Evolutionary conservation across 2,888 invertebrate genomes (phyloP), one percentile per base, ranked within the genome.

Genomic region (Phorcus lineatus): DNA sequence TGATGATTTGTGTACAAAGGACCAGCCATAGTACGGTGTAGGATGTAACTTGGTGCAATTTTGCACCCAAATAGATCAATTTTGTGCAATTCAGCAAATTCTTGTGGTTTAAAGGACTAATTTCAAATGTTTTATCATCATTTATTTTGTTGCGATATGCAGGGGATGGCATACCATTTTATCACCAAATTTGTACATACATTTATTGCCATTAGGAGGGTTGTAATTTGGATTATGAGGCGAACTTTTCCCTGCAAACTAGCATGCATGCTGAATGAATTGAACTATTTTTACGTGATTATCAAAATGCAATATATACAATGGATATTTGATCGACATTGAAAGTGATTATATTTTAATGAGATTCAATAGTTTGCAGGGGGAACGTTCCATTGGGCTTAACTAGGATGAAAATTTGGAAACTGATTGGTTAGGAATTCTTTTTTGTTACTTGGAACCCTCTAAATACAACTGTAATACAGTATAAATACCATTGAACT

Each of bases 91-190:
- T 28, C 11, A 19, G 17, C 36, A 36, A 70, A 70, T 36, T 36
- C 36, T 70, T 40, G 36, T 40, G 40, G 19, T 31, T 70, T 40
- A 36, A 36, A 70, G 40, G 36, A 31, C 19, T 36, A n/a, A 70
- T 36, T n/a, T 36, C 40, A 19, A 19, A 36, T 19, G 19, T 31
- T 28, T 19, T n/a, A 19, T 31, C 11, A 11, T 36, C 9, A 40
- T 36, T 36, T 70, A 36, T 28, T 70, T 36, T 70, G 62, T 70
- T 70, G 40, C 36, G 40, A 40, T 40, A 40, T 0, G 31, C 17
- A 70, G 70, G 70, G 70, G 70, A 70, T 31, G 70, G 70, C 40
- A 70, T 70, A 70, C 70, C 70, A 13, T 70, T 70, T 70, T 70
- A 57, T 24, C 22, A 57, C 57, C 57, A 57, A n/a, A 57, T 24